These are phyloP conservation scores for Megalops atlanticus DNA, from an alignment of 2,113 vertebrate species.

Conservation along the genomic window DNA sequence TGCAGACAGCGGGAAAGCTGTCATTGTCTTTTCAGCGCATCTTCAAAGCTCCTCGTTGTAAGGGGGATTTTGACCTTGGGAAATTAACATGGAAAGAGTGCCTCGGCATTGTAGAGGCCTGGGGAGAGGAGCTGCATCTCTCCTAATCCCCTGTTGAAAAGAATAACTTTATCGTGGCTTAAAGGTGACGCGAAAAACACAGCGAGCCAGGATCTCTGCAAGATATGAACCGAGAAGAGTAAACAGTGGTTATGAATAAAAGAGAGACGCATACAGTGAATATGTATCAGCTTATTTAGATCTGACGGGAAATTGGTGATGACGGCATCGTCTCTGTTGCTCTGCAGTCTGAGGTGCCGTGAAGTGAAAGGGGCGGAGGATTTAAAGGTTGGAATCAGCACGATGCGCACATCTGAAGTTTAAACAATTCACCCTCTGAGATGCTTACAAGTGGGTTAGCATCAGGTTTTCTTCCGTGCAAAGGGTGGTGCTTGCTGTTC, in stretches of 20 bases:
- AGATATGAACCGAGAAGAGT: conserved; percentile 28
- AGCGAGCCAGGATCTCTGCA: conserved; percentile 44
- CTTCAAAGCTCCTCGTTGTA: conserved; percentile 60
- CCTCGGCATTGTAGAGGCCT: conserved; percentile 58
- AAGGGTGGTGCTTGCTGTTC: not conserved
- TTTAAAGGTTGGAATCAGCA: conserved; percentile 13
- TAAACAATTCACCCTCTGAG: not conserved
- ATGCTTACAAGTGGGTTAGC: not conserved
- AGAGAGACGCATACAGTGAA: not conserved
- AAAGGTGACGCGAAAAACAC: conserved; percentile 33
- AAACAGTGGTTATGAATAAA: conserved; percentile 1
- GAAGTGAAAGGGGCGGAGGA: not conserved
- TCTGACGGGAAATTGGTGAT: conserved; percentile 14
- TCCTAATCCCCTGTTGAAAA: conserved; percentile 61
- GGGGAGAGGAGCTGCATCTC: conserved; percentile 52
- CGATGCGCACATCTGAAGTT: not conserved
- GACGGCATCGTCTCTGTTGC: not conserved
- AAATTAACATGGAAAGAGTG: conserved; percentile 66
- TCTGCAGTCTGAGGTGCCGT: not conserved
- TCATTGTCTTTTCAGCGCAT: conserved; percentile 63
- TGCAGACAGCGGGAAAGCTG: conserved; percentile 61
- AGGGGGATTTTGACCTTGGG: conserved; percentile 64
- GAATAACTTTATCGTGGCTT: conserved; percentile 46
- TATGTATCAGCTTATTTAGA: conserved; percentile 29
- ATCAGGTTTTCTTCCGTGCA: not conserved